Base-by-base conservation (phyloP, 2,113 vertebrate species). In the Forbesichthys agassizii region DNA sequence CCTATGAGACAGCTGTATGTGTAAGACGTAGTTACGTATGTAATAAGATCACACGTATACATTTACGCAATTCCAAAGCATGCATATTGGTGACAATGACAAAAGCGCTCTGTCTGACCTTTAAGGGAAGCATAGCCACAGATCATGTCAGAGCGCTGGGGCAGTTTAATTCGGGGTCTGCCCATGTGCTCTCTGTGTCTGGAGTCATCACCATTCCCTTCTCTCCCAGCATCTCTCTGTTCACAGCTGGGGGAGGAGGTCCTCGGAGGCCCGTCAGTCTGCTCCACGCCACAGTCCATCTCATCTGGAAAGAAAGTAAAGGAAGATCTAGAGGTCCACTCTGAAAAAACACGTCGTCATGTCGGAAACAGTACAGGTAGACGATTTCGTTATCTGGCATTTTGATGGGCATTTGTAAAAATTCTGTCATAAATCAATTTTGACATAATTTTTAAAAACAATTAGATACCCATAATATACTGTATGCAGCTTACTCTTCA, bases 111-210 rank as follows among this genome's bases (percentile, higher is more conserved):
- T 75, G 42, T 90, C 72, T 77, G 94, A 99, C 98, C 98, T 96
- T 93, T 96, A 73, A 99, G 94, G 68, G 96, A 96, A 33, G 98
- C 97, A 0, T 93, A 98, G 77, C 96, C 96, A 55, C 96, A 99
- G 72, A 99, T 98, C 96, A 98, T 98, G 88, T 99, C 98, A 0
- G 96, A 99, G 58, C 95, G 88, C 0, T 96, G 97, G 0, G 98
- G 98, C 47, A 99, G 92, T 66, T 96, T 94, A 59, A 94, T 89
- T 74, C 90, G 93, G 57, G 92, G 86, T 16, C 82, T 77, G 13
- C 92, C 90, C 7, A 90, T 82, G 0, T 94, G 91, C 5, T 93
- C 93, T 0, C 90, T 93, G 27, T 94, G 89, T 66, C 76, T 77
- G 53, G 78, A 67, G 59, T 80, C 69, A 1, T 84, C 84, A 3